These are phyloP conservation scores for Enteromius trimaculatus DNA, from an alignment of 2,797 vertebrate species.

Conservation along the genomic window DNA sequence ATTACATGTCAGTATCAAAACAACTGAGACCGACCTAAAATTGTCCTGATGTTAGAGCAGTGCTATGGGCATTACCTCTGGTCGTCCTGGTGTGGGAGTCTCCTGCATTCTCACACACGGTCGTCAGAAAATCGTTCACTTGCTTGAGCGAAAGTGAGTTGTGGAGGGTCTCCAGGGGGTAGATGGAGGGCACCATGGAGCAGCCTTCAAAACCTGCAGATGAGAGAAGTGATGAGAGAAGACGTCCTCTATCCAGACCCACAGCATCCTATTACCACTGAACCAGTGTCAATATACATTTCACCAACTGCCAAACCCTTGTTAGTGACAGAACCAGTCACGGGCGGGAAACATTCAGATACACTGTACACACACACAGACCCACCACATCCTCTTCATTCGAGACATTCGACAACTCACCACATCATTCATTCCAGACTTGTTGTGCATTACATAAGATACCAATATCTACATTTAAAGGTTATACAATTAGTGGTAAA, in stretches of 20 bases:
- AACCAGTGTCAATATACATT: conserved; percentile 23
- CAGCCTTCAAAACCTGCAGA: conserved; percentile 95
- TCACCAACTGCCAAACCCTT: conserved; percentile 34
- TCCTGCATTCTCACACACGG: conserved; percentile 85
- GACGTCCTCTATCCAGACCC: conserved; percentile 36
- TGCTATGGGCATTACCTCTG: conserved; percentile 78
- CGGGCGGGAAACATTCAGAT: conserved; percentile 4
- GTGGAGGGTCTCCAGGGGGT: conserved; percentile 97
- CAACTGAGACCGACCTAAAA: background rate
- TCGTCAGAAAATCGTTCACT: conserved; percentile 90
- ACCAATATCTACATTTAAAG: conserved; percentile 7
- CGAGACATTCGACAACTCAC: background rate
- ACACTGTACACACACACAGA: conserved; percentile 6
- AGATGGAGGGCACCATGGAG: conserved; percentile 98
- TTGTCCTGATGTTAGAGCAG: background rate
- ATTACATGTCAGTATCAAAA: background rate
- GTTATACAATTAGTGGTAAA: background rate
- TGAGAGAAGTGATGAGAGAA: conserved; percentile 39
- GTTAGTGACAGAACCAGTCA: conserved; percentile 50
- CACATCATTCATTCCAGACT: conserved; percentile 26
- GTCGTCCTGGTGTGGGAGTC: conserved; percentile 82
- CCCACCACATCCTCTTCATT: conserved; percentile 8
- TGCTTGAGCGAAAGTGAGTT: conserved; percentile 96
- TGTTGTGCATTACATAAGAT: background rate
- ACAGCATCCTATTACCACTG: background rate